These are phyloP conservation scores for Mesocentrotus franciscanus DNA, from an alignment of 53 echinoderm and acorn worm species.

Conservation along the genomic window DNA sequence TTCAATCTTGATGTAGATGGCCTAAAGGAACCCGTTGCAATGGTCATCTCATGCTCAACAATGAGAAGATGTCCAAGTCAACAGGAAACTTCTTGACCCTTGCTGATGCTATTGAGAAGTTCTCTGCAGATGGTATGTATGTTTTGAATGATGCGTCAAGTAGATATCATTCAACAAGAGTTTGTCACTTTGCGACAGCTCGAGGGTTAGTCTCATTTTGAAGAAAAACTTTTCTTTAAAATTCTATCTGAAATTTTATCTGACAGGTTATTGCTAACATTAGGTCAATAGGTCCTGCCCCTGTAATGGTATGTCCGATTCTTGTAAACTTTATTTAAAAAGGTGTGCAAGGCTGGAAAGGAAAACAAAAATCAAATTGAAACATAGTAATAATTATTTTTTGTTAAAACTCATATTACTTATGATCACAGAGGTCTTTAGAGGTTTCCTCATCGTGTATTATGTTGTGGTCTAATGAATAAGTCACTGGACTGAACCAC, in stretches of 20 bases:
- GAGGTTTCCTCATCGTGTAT: neutral
- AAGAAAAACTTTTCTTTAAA: too few species aligned
- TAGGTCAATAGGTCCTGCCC: too few species aligned
- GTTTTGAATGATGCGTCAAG: neutral
- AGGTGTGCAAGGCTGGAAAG: too few species aligned
- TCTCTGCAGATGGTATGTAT: conserved; percentile 91
- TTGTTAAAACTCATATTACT: neutral
- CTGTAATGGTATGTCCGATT: too few species aligned
- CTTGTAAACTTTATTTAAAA: too few species aligned
- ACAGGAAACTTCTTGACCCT: conserved; percentile 99
- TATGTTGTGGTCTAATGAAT: neutral
- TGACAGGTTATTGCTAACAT: too few species aligned
- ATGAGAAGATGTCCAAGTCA: conserved; percentile 99
- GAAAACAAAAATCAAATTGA: too few species aligned
- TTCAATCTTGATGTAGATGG: conserved; percentile 69
- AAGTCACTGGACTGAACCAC: too few species aligned
- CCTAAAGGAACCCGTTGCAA: conserved; percentile 84
- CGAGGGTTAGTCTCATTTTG: too few species aligned
- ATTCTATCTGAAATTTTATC: too few species aligned
- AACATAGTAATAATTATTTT: too few species aligned
- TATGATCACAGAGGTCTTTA: neutral
- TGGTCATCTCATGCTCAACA: conserved; percentile 96
- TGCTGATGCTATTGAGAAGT: conserved; percentile 88
- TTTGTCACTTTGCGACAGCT: too few species aligned
- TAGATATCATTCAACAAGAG: neutral